phyloP scores from a whole-genome alignment of 2,888 invertebrate species.

The Seira musarum region DNA sequence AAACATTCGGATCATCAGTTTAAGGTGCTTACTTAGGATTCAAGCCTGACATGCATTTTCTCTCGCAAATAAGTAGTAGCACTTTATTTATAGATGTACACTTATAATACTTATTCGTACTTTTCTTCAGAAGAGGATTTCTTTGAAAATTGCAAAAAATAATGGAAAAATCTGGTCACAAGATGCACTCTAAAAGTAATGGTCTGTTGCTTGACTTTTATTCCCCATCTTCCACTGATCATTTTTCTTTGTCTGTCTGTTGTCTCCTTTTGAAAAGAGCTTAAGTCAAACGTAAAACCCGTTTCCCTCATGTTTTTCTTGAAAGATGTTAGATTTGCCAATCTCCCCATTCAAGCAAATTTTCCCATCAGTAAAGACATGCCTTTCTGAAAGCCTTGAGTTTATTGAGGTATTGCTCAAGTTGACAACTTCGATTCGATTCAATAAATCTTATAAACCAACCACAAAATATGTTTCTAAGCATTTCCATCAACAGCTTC shows the following conservation, averaged over 20 bases:
- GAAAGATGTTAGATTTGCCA: not conserved
- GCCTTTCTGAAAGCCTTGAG: not conserved
- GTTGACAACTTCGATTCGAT: conserved; percentile 15
- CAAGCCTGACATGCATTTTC: too few relatives aligned
- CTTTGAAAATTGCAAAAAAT: too few relatives aligned
- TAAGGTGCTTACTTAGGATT: too few relatives aligned
- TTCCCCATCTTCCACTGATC: not conserved
- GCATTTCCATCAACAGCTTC: not conserved
- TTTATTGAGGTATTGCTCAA: conserved; percentile 12
- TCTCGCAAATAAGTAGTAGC: too few relatives aligned
- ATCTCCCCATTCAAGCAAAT: not conserved
- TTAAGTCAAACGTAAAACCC: conserved; percentile 1
- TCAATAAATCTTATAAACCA: not conserved
- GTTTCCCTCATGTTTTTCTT: not conserved
- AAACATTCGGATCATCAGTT: too few relatives aligned
- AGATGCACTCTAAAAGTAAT: not conserved
- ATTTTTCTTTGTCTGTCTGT: not conserved
- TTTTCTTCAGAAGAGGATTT: too few relatives aligned
- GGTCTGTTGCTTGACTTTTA: not conserved
- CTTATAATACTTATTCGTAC: too few relatives aligned
- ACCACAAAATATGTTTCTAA: not conserved
- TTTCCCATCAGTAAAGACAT: not conserved
- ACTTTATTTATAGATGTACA: too few relatives aligned
- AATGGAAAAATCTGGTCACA: not conserved
- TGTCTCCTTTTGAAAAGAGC: not conserved